A percentile compares a stretch with the other conserved stretches of the same genome.
phyloP scores from a whole-genome alignment of 1,140 invertebrate genomes.

The Pseudomyrmex dendroicus region DNA sequence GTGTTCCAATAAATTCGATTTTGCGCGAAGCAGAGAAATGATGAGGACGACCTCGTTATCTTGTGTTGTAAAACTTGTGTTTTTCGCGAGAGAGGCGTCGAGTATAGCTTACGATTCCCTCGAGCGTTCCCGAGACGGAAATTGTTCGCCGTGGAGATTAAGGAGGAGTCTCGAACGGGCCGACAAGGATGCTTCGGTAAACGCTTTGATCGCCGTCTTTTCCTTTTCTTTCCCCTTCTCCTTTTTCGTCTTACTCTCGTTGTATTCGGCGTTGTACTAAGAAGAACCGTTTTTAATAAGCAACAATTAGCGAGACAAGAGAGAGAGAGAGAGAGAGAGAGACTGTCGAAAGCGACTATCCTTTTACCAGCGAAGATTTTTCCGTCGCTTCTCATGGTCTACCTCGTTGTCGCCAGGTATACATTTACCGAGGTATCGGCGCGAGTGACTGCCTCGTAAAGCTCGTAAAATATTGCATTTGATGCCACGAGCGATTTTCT shows the following conservation, averaged over 20 bases:
- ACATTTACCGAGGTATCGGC: conserved; percentile 60
- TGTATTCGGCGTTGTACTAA: conserved; percentile 44
- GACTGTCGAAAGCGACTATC: neutral
- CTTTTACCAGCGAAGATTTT: conserved; percentile 48
- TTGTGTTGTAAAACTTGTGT: conserved; percentile 41
- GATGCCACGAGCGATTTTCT: conserved; percentile 56
- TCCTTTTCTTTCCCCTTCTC: neutral
- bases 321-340: neutral
- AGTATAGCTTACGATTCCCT: conserved; percentile 37
- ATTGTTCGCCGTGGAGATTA: conserved; percentile 55
- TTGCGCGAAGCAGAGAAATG: neutral
- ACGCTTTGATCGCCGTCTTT: conserved; percentile 39
- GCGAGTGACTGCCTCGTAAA: conserved; percentile 78
- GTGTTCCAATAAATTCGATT: neutral
- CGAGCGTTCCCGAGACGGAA: conserved; percentile 41
- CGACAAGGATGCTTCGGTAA: conserved; percentile 23
- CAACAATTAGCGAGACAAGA: conserved; percentile 79
- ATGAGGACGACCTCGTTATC: conserved; percentile 16
- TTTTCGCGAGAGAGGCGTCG: conserved; percentile 39
- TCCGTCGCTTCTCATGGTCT: conserved; percentile 35
- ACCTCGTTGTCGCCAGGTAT: conserved; percentile 61
- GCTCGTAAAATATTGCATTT: conserved; percentile 77
- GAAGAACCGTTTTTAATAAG: conserved; percentile 83
- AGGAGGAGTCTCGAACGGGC: conserved; percentile 29
- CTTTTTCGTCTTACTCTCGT: neutral